Evolutionary conservation across 2,888 invertebrate genomes (phyloP), one percentile per base, ranked within the genome.

Genomic region (Drosophila subquinaria): DNA sequence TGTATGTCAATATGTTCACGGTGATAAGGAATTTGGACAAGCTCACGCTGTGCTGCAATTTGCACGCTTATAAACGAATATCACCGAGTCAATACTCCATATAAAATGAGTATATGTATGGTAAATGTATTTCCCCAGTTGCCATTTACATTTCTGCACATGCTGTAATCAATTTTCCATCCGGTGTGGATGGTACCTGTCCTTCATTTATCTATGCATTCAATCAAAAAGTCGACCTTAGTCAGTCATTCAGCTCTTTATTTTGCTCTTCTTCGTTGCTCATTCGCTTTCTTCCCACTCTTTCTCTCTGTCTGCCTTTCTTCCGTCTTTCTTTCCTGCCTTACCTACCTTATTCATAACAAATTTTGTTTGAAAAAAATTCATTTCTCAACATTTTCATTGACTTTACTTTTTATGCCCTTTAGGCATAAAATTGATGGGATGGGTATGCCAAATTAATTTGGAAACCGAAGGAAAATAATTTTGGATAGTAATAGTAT

Each of bases 161-260:
- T 45, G 69, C 52, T 62, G 71, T 79, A 86, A 82, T 83, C 89
- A 88, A 76, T 86, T 83, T 80, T 74, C 77, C 72, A 83, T 82
- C 80, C 69, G 60, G 45, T 50, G 50, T 69, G 70, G 42, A 61
- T 63, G 66, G 36, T 53, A 66, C 60, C 77, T 83, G 74, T 89
- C 78, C 87, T 64, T 74, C 77, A 71, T 66, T 89, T 89, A 89
- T 89, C 88, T 77, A 69, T 76, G 70, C 76, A 67, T 81, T 83
- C 83, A 83, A 83, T 86, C 84, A 83, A 69, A 68, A 68, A 82
- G 76, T 76, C 87, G 73, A 82, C 87, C 80, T 73, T 64, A 69
- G 72, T 76, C 87, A 70, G 59, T 60, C 68, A 71, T 52, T 48
- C 38, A 10, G 42, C 42, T 45, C 57, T 66, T 43, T 20, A 20